These are phyloP conservation scores for Seladonia tumulorum DNA, from an alignment of 2,888 invertebrate genomes.

Conservation along the genomic window DNA sequence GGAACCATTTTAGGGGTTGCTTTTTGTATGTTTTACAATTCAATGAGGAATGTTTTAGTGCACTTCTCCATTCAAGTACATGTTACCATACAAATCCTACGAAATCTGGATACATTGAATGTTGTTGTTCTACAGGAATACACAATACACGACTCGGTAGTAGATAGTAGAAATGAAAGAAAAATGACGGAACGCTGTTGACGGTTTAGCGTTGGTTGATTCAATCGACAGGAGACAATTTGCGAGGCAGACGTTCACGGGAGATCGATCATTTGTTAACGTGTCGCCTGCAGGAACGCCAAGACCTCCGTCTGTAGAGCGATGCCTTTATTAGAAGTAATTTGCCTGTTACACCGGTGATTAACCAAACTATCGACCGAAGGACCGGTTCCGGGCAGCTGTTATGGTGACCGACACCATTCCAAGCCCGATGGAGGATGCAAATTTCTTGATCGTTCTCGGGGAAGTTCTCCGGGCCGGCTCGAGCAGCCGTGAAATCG, in stretches of 20 bases:
- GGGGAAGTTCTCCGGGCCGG: constrained; percentile 44
- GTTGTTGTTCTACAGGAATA: background rate
- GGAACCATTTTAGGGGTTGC: no score
- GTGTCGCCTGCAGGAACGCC: background rate
- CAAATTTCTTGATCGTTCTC: constrained; percentile 67
- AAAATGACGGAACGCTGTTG: background rate
- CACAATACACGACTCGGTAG: no score
- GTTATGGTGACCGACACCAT: constrained; percentile 53
- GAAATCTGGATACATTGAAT: no score
- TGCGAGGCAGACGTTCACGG: background rate
- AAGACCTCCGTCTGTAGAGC: no score
- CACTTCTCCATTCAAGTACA: no score
- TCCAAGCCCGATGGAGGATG: constrained; percentile 51
- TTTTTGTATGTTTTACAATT: no score
- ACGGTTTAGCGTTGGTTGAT: background rate
- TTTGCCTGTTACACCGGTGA: constrained; percentile 56
- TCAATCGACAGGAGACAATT: background rate
- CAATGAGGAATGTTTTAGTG: no score
- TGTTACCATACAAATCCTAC: no score
- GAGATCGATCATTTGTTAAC: constrained; percentile 16
- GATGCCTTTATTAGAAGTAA: constrained; percentile 56
- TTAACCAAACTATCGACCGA: constrained; percentile 64
- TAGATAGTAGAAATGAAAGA: no score
- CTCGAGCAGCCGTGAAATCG: background rate
- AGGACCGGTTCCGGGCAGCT: constrained; percentile 24